Evolutionary conservation across 2,113 vertebrate species (phyloP).

Genomic region (Syngnathus scovelli): DNA sequence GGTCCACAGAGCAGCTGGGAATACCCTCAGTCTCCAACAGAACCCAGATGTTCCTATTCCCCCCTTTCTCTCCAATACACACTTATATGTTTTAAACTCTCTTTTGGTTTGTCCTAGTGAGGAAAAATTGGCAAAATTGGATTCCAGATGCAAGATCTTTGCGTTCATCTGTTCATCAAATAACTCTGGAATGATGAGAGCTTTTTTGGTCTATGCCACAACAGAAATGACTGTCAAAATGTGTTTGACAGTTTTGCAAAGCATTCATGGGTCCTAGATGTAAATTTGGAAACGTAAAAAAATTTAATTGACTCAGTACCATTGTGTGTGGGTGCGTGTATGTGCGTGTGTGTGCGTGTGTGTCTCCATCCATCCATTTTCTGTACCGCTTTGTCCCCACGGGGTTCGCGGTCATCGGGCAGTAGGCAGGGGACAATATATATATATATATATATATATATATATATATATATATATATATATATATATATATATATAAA

Average conservation of each 20-base stretch:
- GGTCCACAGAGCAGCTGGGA: slow-evolving; percentile 61
- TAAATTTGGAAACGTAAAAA: too few relatives aligned
- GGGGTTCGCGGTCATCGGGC: too few relatives aligned
- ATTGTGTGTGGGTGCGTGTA: too few relatives aligned
- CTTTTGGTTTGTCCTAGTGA: slow-evolving; percentile 16
- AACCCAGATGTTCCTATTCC: slow-evolving; percentile 59
- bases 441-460: too few relatives aligned
- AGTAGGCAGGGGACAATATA: too few relatives aligned
- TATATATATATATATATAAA: too few relatives aligned
- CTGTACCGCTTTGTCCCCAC: too few relatives aligned
- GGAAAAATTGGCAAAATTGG: slow-evolving; percentile 28
- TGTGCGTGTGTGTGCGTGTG: too few relatives aligned
- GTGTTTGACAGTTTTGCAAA: background rate
- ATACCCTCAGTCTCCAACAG: slow-evolving; percentile 49
- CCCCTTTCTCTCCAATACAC: background rate
- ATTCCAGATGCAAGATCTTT: slow-evolving; percentile 49
- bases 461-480: too few relatives aligned
- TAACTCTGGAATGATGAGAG: background rate
- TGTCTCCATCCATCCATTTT: too few relatives aligned
- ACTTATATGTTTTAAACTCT: slow-evolving; percentile 22
- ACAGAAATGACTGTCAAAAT: background rate
- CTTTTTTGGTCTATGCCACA: slow-evolving; percentile 3
- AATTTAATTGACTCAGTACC: too few relatives aligned
- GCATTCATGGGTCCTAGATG: background rate
- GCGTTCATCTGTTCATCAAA: slow-evolving; percentile 20